Percentiles rank a stretch among this genome's conserved stretches.
Evolutionary conservation across 2,797 vertebrate species (phyloP).

Genomic region (Protonibea diacanthus): DNA sequence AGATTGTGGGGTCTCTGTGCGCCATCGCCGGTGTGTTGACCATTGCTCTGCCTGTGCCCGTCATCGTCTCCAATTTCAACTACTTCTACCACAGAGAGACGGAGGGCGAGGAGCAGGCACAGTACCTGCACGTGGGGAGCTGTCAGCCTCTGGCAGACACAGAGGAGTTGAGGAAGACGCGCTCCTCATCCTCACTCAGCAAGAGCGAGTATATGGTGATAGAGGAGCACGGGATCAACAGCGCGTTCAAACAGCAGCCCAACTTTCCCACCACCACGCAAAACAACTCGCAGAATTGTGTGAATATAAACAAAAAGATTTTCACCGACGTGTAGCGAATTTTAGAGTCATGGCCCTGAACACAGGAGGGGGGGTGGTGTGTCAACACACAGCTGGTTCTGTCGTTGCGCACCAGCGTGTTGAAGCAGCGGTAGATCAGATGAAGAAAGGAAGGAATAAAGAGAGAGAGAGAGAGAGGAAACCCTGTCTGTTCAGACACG

Average conservation of each 20-base stretch:
- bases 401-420: slow-evolving; percentile 55
- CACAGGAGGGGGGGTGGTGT: slow-evolving; percentile 31
- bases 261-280: slow-evolving; percentile 84
- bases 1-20: slow-evolving; percentile 97
- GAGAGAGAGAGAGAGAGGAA: slow-evolving; percentile 4
- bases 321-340: slow-evolving; percentile 93
- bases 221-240: slow-evolving; percentile 94
- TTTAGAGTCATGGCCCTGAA: slow-evolving; percentile 39
- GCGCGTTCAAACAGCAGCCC: slow-evolving; percentile 90
- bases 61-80: slow-evolving; percentile 99
- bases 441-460: slow-evolving; percentile 12
- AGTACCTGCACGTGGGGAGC: slow-evolving; percentile 96
- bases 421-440: slow-evolving; percentile 51
- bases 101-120: slow-evolving; percentile 98
- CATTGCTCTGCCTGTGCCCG: slow-evolving; percentile 95
- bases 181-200: slow-evolving; percentile 94
- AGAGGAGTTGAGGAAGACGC: slow-evolving; percentile 93
- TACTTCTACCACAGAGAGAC: slow-evolving; percentile 99
- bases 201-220: slow-evolving; percentile 99
- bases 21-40: slow-evolving; percentile 98
- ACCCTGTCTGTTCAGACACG: slow-evolving; percentile 62
- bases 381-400: slow-evolving; percentile 62
- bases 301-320: slow-evolving; percentile 96
- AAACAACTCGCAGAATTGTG: slow-evolving; percentile 93
- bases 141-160: slow-evolving; percentile 93